Evolutionary conservation across 2,888 invertebrate species (phyloP).

Genomic region (Plusia festucae): DNA sequence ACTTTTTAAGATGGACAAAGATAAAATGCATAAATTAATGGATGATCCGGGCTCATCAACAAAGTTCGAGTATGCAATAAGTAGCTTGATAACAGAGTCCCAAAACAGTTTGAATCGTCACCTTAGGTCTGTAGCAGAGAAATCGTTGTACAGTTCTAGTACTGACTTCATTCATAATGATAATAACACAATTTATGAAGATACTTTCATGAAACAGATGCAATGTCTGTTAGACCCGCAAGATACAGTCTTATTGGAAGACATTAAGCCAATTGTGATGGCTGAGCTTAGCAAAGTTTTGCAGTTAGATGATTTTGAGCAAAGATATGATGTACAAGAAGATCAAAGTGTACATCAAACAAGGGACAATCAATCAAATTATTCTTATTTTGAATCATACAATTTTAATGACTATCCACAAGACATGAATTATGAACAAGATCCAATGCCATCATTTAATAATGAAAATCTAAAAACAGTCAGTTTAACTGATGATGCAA

Average conservation of each 20-base stretch:
- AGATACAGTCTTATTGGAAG: conserved; percentile 88
- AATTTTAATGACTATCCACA: conserved; percentile 57
- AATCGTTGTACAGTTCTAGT: conserved; percentile 78
- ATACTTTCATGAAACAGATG: conserved; percentile 93
- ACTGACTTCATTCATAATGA: conserved; percentile 89
- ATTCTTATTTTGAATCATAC: conserved; percentile 54
- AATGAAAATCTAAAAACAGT: conserved; percentile 40
- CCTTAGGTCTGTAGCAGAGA: conserved; percentile 83
- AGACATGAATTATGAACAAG: conserved; percentile 57
- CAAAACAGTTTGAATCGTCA: conserved; percentile 85
- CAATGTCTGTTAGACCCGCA: conserved; percentile 89
- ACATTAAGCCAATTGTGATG: conserved; percentile 90
- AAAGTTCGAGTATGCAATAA: conserved; percentile 87
- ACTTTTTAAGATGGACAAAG: conserved; percentile 87
- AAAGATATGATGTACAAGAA: conserved; percentile 62
- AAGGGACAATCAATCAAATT: conserved; percentile 56
- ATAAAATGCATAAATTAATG: conserved; percentile 84
- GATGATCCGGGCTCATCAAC: conserved; percentile 85
- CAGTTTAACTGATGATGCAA: conserved; percentile 42
- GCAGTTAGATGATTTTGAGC: conserved; percentile 80
- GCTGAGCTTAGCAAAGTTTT: conserved; percentile 89
- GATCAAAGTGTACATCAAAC: conserved; percentile 47
- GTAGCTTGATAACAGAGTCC: conserved; percentile 85
- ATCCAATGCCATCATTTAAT: conserved; percentile 33
- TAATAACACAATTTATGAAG: conserved; percentile 91